Percentiles rank a stretch among this genome's conserved stretches.
These are phyloP conservation scores for Danionella cerebrum DNA, from an alignment of 2,113 vertebrate species.

Conservation along the genomic window DNA sequence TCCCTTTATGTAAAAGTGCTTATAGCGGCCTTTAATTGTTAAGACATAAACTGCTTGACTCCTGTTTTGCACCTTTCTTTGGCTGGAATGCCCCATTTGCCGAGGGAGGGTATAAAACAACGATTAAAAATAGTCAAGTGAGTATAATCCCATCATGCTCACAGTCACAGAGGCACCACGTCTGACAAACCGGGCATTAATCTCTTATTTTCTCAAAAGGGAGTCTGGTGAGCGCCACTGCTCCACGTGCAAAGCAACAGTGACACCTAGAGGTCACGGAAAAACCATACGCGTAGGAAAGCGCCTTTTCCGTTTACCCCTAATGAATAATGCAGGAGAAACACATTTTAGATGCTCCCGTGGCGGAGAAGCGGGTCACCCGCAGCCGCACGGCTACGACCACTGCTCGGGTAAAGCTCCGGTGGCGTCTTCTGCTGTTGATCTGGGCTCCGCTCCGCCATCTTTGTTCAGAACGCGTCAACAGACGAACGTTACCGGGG, in stretches of 20 bases:
- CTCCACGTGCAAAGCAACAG: conserved; percentile 36
- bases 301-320: conserved; percentile 26
- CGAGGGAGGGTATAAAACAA: conserved; percentile 55
- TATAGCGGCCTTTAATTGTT: background rate
- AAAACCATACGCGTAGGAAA: background rate
- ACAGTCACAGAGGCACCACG: conserved; percentile 67
- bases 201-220: conserved; percentile 52
- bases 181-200: conserved; percentile 63
- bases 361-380: conserved; percentile 22
- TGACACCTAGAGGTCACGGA: conserved; percentile 50
- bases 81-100: conserved; percentile 26
- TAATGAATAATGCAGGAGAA: conserved; percentile 35
- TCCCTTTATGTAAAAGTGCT: background rate
- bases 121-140: conserved; percentile 65
- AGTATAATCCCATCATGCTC: conserved; percentile 57
- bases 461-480: background rate
- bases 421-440: conserved; percentile 1
- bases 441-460: background rate
- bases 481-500: too few relatives aligned
- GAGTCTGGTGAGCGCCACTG: conserved; percentile 34
- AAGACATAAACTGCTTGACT: background rate
- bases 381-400: conserved; percentile 7
- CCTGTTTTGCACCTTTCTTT: background rate
- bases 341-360: conserved; percentile 30
- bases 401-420: background rate